A percentile compares a stretch with the other conserved stretches of the same genome.
phyloP scores from a whole-genome alignment of 2,113 vertebrate genomes.

The Muscicapa adusta region DNA sequence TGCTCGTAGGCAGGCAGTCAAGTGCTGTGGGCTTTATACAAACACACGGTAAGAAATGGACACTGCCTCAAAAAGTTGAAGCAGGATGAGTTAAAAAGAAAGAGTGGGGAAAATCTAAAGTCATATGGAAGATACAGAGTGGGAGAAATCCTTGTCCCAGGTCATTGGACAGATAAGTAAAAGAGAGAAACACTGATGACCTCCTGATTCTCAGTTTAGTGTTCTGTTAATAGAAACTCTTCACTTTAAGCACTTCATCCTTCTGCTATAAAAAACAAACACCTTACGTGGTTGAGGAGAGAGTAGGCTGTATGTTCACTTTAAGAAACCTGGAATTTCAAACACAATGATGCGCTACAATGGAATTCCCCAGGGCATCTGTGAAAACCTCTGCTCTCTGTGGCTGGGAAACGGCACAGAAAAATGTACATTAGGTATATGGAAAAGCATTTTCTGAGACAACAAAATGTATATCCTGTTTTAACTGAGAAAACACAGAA shows the following conservation, averaged over 20 bases:
- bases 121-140: background rate
- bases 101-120: background rate
- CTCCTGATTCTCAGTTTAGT: background rate
- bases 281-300: background rate
- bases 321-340: background rate
- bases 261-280: background rate
- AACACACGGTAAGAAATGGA: background rate
- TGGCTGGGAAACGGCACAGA: background rate
- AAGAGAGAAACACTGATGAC: background rate
- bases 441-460: background rate
- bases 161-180: background rate
- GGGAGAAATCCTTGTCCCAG: background rate
- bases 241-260: background rate
- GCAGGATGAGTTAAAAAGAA: background rate
- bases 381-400: background rate
- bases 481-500: background rate
- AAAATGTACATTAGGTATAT: background rate
- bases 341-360: background rate
- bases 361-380: background rate
- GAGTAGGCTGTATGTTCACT: background rate
- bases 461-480: accelerated
- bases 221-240: background rate
- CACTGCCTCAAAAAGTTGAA: background rate
- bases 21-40: background rate
- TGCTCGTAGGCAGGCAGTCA: background rate